Base-by-base conservation (phyloP, 2,888 invertebrate species). In the Amitus sp. region DNA sequence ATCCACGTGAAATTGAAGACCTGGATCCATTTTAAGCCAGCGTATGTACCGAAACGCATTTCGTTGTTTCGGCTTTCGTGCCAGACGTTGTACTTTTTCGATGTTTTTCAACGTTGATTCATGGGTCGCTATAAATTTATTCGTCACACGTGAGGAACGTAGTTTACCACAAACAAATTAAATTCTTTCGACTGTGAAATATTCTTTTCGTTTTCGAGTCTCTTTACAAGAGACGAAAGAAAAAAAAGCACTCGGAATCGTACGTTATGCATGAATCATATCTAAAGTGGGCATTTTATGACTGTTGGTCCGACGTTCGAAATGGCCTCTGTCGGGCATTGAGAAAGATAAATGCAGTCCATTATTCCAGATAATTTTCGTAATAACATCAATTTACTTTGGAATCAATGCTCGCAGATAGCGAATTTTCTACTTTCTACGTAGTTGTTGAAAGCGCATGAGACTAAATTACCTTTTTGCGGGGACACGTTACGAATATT, bases 401-500 rank as follows among this genome's bases (percentile, higher is more conserved):
- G 17, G 30, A 27, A 28, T 23, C 39, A 23, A 51, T 47, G 51
- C 48, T 45, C 48, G 47, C 54, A 53, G 45, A 47, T 57, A 45
- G 61, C 45, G 39, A 72, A 75, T 69, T 67, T 47, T 56, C 60
- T 59, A 67, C 66, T 73, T 70, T 67, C 59, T 67, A 65, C 65
- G 59, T 70, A 73, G 73, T 76, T 74, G 68, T 66, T 65, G 48
- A 33, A 46, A 18, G 43, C 18, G 47, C 33, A 56, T 43, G 43
- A 49, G 55, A 56, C 58, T 65, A 70, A 73, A 73, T 72, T 71
- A 68, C 60, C 53, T 46, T 52, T 60, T 74, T 70, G 61, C 67
- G 59, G 62, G 66, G 63, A 68, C 63, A 66, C 47, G 62, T 69
- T 56, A 45, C 53, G 55, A 56, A 56, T 52, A 66, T 47, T 43